These are phyloP conservation scores for Ganaspis brasiliensis DNA, from an alignment of 2,888 invertebrate species.

Conservation along the genomic window DNA sequence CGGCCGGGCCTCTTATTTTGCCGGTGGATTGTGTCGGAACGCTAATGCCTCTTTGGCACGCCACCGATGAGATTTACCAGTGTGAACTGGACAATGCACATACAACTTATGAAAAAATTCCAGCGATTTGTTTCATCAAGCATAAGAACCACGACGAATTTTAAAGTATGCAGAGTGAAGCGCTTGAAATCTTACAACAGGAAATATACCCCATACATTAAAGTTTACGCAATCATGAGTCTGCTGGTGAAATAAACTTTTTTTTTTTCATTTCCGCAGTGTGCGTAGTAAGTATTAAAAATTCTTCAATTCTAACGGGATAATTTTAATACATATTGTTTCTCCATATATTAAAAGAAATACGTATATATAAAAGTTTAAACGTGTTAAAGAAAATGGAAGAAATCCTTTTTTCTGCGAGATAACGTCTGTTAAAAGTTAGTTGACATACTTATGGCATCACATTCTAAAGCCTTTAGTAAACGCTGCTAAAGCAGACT, in stretches of 20 bases:
- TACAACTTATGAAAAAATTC: slow-evolving; percentile 31
- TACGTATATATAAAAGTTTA: too few species aligned
- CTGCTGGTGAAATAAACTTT: neutral
- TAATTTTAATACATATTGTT: too few species aligned
- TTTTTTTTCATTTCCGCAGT: too few species aligned
- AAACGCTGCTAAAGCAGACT: neutral
- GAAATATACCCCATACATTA: neutral
- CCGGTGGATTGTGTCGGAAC: slow-evolving; percentile 76
- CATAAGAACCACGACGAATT: slow-evolving; percentile 34
- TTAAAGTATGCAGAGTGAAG: slow-evolving; percentile 29
- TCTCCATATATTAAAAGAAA: too few species aligned
- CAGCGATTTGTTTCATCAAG: slow-evolving; percentile 28
- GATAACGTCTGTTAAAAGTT: slow-evolving; percentile 9
- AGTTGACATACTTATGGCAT: slow-evolving; percentile 26
- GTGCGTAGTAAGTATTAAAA: too few species aligned
- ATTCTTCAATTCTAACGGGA: too few species aligned
- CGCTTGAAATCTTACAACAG: slow-evolving; percentile 2
- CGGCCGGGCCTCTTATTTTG: slow-evolving; percentile 75
- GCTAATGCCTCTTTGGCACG: slow-evolving; percentile 74
- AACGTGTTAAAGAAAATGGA: slow-evolving; percentile 1
- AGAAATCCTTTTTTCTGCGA: neutral
- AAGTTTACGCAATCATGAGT: neutral
- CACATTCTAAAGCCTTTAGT: slow-evolving; percentile 5
- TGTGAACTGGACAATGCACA: slow-evolving; percentile 73
- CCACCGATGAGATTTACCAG: slow-evolving; percentile 73